Evolutionary conservation across 2,797 vertebrate species (phyloP), one percentile per base, ranked within the genome.

Genomic region (Anomalospiza imberbis): DNA sequence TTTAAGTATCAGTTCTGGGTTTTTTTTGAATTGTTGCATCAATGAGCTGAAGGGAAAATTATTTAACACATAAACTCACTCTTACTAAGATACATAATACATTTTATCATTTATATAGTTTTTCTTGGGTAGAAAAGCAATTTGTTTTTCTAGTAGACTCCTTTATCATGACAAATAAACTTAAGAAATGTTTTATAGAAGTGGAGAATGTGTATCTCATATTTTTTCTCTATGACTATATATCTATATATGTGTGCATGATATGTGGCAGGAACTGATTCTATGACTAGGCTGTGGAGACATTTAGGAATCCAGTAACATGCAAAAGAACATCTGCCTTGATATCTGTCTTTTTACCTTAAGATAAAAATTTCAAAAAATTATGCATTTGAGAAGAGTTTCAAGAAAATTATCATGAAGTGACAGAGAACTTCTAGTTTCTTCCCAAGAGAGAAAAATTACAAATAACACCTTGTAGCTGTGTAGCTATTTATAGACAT

Each of bases 401-500:
- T 87, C n/a, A 80, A 58, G 47, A 88, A 77, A 84, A 29, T 68
- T 85, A 91, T 55, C 78, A 81, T 26, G 29, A 86, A 71, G 28
- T 71, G 70, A 48, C 62, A 57, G 68, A 87, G 48, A 86, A 67
- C 79, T 93, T 89, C 58, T 89, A 47, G n/a, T 75, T 95, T 84
- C 45, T 84, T 88, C 24, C 45, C 31, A 91, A 54, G 24, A 84
- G 26, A 92, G 17, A 73, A 93, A 91, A 92, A 94, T 68, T 75
- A 65, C 53, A 94, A 94, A 65, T 47, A 95, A 25, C 79, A 92
- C 66, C 60, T 85, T 93, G 61, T 85, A 91, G 19, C 50, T 84
- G 28, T 78, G 58, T n/a, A 82, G 58, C 32, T 94, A 94, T 91
- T 89, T 93, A 76, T 93, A 92, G 91, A 84, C 91, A 72, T 50